These are phyloP conservation scores for Plagodis pulveraria DNA, from an alignment of 2,888 invertebrate species.

Conservation along the genomic window DNA sequence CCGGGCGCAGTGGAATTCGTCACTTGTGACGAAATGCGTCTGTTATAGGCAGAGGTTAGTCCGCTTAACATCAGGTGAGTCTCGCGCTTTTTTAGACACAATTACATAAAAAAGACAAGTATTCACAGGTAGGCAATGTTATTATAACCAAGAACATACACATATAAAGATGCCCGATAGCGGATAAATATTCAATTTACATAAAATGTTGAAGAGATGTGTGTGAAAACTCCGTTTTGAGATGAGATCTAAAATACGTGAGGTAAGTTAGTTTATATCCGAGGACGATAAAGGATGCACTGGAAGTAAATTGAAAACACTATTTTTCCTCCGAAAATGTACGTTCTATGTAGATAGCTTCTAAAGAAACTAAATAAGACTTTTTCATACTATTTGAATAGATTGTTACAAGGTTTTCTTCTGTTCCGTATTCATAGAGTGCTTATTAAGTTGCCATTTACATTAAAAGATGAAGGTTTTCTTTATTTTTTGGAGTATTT, in stretches of 20 bases:
- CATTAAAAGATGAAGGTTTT: too few species aligned
- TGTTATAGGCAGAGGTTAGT: too few species aligned
- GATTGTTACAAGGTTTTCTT: constrained; percentile 12
- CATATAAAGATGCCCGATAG: constrained; percentile 12
- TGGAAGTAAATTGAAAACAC: constrained; percentile 48
- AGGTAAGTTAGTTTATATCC: constrained; percentile 48
- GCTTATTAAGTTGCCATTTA: too few species aligned
- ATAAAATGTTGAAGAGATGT: constrained; percentile 30
- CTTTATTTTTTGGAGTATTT: too few species aligned
- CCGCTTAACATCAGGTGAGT: too few species aligned
- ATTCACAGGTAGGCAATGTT: constrained; percentile 4
- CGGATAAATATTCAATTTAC: constrained; percentile 33
- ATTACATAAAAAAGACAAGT: too few species aligned
- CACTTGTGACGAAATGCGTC: too few species aligned
- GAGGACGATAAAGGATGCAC: constrained; percentile 42
- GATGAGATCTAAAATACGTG: constrained; percentile 44
- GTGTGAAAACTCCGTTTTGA: constrained; percentile 37
- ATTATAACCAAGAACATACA: background rate
- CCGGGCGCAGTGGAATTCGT: too few species aligned
- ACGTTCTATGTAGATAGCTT: constrained; percentile 15
- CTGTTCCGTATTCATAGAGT: constrained; percentile 1
- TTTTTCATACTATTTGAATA: constrained; percentile 15
- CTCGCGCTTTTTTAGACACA: too few species aligned
- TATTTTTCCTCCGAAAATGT: constrained; percentile 35
- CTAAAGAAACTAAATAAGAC: constrained; percentile 14